Conservation (phyloP, 2,797 vertebrate species). For the Dromococcyx pavoninus region DNA sequence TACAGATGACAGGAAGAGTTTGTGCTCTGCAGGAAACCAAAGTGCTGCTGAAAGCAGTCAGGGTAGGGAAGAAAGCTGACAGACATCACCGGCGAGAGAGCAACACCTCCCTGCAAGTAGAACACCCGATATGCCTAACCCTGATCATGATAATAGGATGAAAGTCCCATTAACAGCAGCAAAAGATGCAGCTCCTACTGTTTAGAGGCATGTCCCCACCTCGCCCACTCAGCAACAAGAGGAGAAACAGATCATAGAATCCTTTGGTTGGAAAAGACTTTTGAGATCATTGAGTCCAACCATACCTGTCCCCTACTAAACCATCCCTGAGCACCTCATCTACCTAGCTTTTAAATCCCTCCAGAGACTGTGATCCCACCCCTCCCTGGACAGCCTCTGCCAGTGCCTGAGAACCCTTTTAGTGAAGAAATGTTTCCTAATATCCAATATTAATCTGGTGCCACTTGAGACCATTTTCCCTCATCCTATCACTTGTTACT, state of each 20-base stretch:
- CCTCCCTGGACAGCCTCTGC: too few relatives aligned
- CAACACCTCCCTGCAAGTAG: rapidly evolving
- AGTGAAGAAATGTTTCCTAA: too few relatives aligned
- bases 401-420: too few relatives aligned
- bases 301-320: too few relatives aligned
- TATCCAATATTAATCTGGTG: too few relatives aligned
- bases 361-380: too few relatives aligned
- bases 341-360: too few relatives aligned
- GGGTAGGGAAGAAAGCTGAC: background rate
- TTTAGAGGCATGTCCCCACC: background rate
- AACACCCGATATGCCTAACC: background rate
- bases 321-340: too few relatives aligned
- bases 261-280: too few relatives aligned
- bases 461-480: too few relatives aligned
- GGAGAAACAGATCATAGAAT: background rate
- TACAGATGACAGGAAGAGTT: background rate
- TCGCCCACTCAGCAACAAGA: background rate
- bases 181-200: background rate
- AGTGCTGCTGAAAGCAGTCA: background rate
- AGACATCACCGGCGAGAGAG: background rate
- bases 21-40: background rate
- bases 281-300: too few relatives aligned
- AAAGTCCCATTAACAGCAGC: background rate
- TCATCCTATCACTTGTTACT: too few relatives aligned
- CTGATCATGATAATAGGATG: background rate